These are phyloP conservation scores for Drosophila paranaensis DNA, from an alignment of 2,888 invertebrate species.

Conservation along the genomic window DNA sequence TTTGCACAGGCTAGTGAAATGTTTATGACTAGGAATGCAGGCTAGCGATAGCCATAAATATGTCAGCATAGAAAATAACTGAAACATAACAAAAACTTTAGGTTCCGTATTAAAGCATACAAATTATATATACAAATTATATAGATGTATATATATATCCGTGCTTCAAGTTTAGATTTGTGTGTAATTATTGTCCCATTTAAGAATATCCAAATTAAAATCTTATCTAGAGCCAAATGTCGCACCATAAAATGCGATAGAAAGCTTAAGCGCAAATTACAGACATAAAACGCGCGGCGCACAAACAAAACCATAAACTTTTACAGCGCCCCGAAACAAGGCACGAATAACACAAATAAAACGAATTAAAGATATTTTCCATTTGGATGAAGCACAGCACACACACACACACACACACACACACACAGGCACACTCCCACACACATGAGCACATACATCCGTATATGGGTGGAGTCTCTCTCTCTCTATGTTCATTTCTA, in stretches of 20 bases:
- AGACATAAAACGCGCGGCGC: conserved; percentile 53
- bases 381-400: conserved; percentile 62
- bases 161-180: background rate
- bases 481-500: conserved; percentile 25
- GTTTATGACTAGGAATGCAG: conserved; percentile 42
- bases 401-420: conserved; percentile 12
- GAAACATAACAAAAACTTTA: background rate
- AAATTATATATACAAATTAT: background rate
- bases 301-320: conserved; percentile 75
- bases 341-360: conserved; percentile 55
- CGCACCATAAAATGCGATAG: conserved; percentile 50
- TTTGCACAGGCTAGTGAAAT: conserved; percentile 49
- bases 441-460: too few relatives aligned
- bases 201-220: conserved; percentile 61
- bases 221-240: conserved; percentile 64
- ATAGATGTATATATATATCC: background rate
- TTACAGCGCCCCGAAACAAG: conserved; percentile 62
- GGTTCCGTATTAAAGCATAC: background rate
- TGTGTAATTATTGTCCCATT: conserved; percentile 33
- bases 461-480: background rate
- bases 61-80: conserved; percentile 23
- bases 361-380: conserved; percentile 66
- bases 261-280: conserved; percentile 53
- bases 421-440: background rate
- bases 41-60: conserved; percentile 47